phyloP scores from a whole-genome alignment of 1,140 invertebrate genomes.

The Drosophila orena region DNA sequence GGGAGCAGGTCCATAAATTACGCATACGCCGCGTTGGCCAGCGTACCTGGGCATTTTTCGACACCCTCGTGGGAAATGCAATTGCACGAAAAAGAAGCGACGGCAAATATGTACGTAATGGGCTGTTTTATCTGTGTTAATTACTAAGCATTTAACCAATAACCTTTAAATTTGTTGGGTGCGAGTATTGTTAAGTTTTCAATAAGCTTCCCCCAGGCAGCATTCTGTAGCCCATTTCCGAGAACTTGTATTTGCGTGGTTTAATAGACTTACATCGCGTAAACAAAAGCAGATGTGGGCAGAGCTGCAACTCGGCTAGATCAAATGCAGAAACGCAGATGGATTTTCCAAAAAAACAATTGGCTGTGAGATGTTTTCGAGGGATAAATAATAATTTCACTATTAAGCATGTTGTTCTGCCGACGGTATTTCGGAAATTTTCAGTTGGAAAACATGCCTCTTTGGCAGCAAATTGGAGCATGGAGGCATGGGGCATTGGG shows the following conservation, averaged over 20 bases:
- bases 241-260: neutral
- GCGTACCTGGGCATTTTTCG: neutral
- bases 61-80: constrained; percentile 10
- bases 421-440: neutral
- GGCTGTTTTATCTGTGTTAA: neutral
- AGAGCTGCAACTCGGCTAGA: neutral
- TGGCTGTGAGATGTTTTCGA: neutral
- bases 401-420: neutral
- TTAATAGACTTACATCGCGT: neutral
- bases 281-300: constrained; percentile 5
- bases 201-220: too few species aligned
- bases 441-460: neutral
- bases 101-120: too few species aligned
- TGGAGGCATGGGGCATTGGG: too few species aligned
- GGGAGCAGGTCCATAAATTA: constrained; percentile 45
- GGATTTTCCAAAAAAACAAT: too few species aligned
- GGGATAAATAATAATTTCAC: neutral
- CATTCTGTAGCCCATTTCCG: too few species aligned
- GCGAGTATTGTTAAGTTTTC: too few species aligned
- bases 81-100: constrained; percentile 9
- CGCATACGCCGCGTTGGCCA: constrained; percentile 40
- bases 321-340: constrained; percentile 1
- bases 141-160: neutral
- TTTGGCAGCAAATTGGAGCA: neutral
- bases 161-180: neutral